Percentiles rank a stretch among this genome's conserved stretches.
phyloP scores from a whole-genome alignment of 2,797 vertebrate genomes.

The Pseudomugil gertrudae region DNA sequence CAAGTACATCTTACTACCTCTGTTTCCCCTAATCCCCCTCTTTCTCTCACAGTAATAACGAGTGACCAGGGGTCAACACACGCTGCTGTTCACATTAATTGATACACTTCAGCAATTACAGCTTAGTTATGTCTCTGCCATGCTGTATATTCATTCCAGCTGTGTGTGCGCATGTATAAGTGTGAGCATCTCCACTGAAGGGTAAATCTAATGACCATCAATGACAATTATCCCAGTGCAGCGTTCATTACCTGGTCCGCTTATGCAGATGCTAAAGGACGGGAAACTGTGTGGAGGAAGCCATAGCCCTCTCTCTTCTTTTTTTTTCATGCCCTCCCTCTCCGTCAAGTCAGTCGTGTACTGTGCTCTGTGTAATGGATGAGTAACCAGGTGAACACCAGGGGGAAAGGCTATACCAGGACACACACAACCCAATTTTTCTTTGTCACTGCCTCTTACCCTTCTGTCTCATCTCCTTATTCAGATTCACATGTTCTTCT shows the following conservation, averaged over 20 bases:
- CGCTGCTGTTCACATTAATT: constrained; percentile 78
- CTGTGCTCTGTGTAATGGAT: constrained; percentile 78
- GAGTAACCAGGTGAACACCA: constrained; percentile 92
- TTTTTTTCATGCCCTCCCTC: constrained; percentile 24
- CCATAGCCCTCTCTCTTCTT: constrained; percentile 14
- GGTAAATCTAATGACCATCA: constrained; percentile 79
- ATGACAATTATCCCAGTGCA: constrained; percentile 77
- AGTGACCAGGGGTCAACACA: constrained; percentile 72
- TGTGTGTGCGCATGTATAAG: constrained; percentile 39
- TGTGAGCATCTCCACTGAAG: constrained; percentile 51
- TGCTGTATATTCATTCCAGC: constrained; percentile 75
- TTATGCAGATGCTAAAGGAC: constrained; percentile 67
- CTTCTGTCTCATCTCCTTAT: constrained; percentile 24
- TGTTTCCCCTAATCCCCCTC: neutral
- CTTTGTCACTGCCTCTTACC: constrained; percentile 19
- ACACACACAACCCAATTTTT: constrained; percentile 54
- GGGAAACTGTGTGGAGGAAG: constrained; percentile 50
- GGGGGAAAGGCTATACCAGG: constrained; percentile 82
- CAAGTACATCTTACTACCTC: neutral
- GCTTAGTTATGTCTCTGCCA: constrained; percentile 77
- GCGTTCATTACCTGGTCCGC: constrained; percentile 72
- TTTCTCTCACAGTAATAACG: constrained; percentile 33
- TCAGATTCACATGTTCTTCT: constrained; percentile 12
- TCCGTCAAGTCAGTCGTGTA: constrained; percentile 75
- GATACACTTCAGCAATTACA: constrained; percentile 79